Conservation (phyloP, 2,797 vertebrate species). For the Australoheros facetus region DNA sequence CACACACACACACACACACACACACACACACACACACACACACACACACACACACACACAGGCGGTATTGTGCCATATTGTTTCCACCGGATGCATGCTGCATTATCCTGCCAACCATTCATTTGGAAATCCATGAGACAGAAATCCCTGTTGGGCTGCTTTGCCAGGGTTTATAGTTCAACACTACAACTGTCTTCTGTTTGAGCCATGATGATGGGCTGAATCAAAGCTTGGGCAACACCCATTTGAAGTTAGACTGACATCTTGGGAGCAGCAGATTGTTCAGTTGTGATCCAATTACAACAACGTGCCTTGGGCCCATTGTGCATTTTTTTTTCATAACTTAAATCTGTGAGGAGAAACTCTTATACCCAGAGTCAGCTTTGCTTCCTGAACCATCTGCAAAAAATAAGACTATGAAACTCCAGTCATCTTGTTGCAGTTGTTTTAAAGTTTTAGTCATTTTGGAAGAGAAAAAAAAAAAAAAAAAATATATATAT, state of each 20-base stretch:
- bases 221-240: conserved; percentile 65
- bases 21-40: background rate
- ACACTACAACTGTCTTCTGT: conserved; percentile 61
- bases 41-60: conserved; percentile 12
- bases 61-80: conserved; percentile 37
- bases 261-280: conserved; percentile 53
- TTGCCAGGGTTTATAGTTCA: conserved; percentile 63
- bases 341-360: conserved; percentile 48
- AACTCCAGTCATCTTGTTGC: conserved; percentile 47
- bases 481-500: background rate
- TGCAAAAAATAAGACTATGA: conserved; percentile 47
- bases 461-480: conserved; percentile 21
- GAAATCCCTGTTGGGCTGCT: conserved; percentile 55
- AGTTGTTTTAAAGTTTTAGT: conserved; percentile 35
- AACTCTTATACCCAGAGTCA: conserved; percentile 16
- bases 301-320: conserved; percentile 49
- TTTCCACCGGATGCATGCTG: conserved; percentile 59
- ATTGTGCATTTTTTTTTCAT: conserved; percentile 50
- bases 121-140: conserved; percentile 66
- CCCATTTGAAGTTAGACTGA: conserved; percentile 60
- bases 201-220: conserved; percentile 51
- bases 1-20: background rate
- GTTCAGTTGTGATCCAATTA: conserved; percentile 67
- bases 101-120: conserved; percentile 63
- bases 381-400: conserved; percentile 49